phyloP scores from a whole-genome alignment of 2,113 vertebrate genomes.

The Poeciliopsis occidentalis region DNA sequence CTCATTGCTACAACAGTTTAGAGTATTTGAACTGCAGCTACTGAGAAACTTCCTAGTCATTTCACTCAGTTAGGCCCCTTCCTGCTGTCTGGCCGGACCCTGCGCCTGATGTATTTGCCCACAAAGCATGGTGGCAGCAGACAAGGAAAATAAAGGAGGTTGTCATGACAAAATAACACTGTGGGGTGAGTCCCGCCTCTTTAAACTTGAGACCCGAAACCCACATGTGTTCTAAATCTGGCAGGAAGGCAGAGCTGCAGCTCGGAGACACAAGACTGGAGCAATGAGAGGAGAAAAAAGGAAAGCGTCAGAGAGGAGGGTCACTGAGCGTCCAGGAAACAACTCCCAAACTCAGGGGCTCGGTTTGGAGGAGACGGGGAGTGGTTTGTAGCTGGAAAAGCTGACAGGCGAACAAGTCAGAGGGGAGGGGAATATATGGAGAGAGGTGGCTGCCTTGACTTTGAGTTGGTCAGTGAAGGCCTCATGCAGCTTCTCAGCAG shows the following conservation, averaged over 20 bases:
- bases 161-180: conserved; percentile 53
- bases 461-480: conserved; percentile 78
- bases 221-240: conserved; percentile 88
- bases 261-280: conserved; percentile 15
- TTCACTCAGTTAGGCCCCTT: neutral
- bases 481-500: conserved; percentile 71
- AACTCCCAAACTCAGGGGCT: conserved; percentile 34
- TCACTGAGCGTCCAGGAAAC: conserved; percentile 59
- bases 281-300: conserved; percentile 24
- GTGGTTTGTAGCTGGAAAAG: conserved; percentile 87
- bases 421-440: conserved; percentile 25
- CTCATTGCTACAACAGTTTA: neutral
- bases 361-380: conserved; percentile 55
- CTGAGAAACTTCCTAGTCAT: neutral
- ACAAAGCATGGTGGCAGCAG: conserved; percentile 6
- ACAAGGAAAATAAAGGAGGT: conserved; percentile 28
- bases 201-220: conserved; percentile 59
- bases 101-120: neutral
- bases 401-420: conserved; percentile 77
- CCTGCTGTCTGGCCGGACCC: neutral
- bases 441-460: conserved; percentile 71
- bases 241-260: conserved; percentile 80
- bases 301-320: conserved; percentile 13
- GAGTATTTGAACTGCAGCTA: neutral
- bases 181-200: conserved; percentile 61